Base-by-base conservation (phyloP, 2,888 invertebrate species). In the Cheilosia scutellata region DNA sequence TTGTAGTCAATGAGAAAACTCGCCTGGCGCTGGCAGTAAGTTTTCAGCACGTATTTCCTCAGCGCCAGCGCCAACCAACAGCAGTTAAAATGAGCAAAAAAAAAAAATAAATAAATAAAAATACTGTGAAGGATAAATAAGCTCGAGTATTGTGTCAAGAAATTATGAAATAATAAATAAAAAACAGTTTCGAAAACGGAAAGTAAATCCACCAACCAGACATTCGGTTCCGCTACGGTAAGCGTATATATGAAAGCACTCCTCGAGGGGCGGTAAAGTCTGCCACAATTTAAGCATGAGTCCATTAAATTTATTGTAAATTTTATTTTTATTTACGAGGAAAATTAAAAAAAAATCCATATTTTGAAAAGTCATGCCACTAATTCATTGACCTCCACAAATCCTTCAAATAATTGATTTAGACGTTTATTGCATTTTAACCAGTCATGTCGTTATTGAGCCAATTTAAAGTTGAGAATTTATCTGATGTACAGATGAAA, bases 91-190 rank as follows among this genome's bases (percentile, higher is more conserved):
- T 49, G 9, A 37, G 40, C 47, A 27, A 42, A 47, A 37, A 11
- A 53, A 51, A 44, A n/a, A n/a, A 65, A 37, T 20, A 44, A 60
- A 71, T 20, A 55, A 63, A 63, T 63, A 31, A 60, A 25, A 40
- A 20, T 51, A 40, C n/a, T 37, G 3, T 57, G 37, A 66, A 57
- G 72, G 55, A 75, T 66, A 66, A 57, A 66, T 65, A 66, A 65
- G 65, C 57, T 31, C 42, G 49, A 70, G 44, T 70, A 27, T 29
- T 62, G 47, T 72, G 72, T 68, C 82, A 83, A 42, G 33, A 68
- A 83, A 72, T 68, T 78, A 83, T 78, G 72, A 83, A 83, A 78
- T 68, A 66, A 78, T 78, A 78, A 78, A 83, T 83, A 9, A 60
- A 5, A 62, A 42, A 60, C 25, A 44, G 33, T 25, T 40, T 55